These are phyloP conservation scores for Petrolisthes manimaculis DNA, from an alignment of 2,888 invertebrate genomes.

Conservation along the genomic window DNA sequence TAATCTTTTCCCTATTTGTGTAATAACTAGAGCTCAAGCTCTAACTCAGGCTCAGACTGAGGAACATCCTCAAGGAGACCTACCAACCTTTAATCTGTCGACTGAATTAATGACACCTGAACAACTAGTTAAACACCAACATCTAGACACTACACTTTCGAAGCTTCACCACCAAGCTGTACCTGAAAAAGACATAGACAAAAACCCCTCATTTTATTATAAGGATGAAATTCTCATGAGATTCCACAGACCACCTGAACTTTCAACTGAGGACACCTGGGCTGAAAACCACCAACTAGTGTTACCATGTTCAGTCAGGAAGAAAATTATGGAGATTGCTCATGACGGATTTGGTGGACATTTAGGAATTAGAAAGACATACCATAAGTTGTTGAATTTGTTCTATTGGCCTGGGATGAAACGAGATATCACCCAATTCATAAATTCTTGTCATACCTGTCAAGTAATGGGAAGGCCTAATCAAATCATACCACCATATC, in stretches of 20 bases:
- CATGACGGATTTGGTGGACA: background rate
- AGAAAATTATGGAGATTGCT: background rate
- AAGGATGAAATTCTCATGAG: too few species aligned
- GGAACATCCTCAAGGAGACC: background rate
- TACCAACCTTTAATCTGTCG: background rate
- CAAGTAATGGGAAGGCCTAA: slow-evolving; percentile 5
- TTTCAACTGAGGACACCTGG: background rate
- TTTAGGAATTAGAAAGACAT: slow-evolving; percentile 17
- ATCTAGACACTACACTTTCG: background rate
- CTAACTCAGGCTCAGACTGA: background rate
- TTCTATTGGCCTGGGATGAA: slow-evolving; percentile 7
- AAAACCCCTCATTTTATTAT: background rate
- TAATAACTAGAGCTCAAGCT: slow-evolving; percentile 4
- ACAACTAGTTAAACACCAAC: background rate
- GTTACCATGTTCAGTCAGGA: too few species aligned
- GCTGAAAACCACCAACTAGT: background rate
- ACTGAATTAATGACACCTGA: too few species aligned
- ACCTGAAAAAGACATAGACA: background rate
- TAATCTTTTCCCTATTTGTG: background rate
- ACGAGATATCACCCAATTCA: background rate
- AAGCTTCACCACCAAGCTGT: background rate
- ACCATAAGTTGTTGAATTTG: slow-evolving; percentile 5
- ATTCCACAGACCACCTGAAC: too few species aligned
- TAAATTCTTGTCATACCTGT: slow-evolving; percentile 17
- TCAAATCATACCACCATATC: slow-evolving; percentile 9